phyloP scores from a whole-genome alignment of 2,113 vertebrate genomes.

The Tonatia bakeri region DNA sequence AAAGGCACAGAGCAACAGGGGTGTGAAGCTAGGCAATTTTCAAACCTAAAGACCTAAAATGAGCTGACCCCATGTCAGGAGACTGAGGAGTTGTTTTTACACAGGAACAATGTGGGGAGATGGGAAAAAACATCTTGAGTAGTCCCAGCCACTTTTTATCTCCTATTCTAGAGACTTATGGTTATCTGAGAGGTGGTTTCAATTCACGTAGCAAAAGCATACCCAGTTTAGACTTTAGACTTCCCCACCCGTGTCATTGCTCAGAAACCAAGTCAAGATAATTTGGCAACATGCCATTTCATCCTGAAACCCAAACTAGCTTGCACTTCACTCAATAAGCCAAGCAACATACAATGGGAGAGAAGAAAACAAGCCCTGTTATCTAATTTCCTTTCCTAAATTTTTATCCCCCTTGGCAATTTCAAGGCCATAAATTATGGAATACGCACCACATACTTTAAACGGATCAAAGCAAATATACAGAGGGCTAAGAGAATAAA shows the following conservation, averaged over 20 bases:
- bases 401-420: conserved; percentile 8
- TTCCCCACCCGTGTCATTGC: background rate
- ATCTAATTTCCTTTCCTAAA: conserved; percentile 42
- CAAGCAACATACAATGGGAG: background rate
- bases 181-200: conserved; percentile 50
- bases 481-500: background rate
- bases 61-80: background rate
- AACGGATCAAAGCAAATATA: conserved; percentile 29
- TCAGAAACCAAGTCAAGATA: conserved; percentile 51
- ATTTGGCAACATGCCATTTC: conserved; percentile 41
- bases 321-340: conserved; percentile 40
- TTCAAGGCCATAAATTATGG: conserved; percentile 13
- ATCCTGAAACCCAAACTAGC: conserved; percentile 58
- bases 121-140: background rate
- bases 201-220: conserved; percentile 42
- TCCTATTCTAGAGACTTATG: conserved; percentile 20
- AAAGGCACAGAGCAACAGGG: conserved; percentile 30
- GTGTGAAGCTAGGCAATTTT: conserved; percentile 16
- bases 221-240: conserved; percentile 11
- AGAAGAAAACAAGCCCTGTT: conserved; percentile 21
- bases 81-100: conserved; percentile 14
- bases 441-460: conserved; percentile 15
- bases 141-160: background rate
- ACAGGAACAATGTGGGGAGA: background rate
- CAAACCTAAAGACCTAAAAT: background rate